phyloP scores from a whole-genome alignment of 2,797 vertebrate genomes.

The Leptoclinus maculatus region DNA sequence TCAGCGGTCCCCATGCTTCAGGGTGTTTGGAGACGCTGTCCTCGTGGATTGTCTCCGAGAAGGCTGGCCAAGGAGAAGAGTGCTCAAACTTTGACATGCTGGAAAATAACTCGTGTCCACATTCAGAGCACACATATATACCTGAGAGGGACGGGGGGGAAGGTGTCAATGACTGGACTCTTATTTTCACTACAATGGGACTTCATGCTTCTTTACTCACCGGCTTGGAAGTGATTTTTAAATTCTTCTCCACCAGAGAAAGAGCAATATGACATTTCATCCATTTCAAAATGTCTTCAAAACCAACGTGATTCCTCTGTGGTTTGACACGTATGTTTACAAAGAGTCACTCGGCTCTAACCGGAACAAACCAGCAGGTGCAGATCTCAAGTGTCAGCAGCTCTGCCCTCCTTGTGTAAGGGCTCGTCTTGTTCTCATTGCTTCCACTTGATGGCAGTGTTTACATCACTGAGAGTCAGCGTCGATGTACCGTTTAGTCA shows the following conservation, averaged over 20 bases:
- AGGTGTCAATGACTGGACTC: background rate
- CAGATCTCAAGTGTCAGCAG: conserved; percentile 54
- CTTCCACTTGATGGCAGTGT: conserved; percentile 63
- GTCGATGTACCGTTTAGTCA: background rate
- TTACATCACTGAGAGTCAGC: background rate
- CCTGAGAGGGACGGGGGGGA: conserved; percentile 65
- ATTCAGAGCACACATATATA: conserved; percentile 85
- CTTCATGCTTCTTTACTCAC: conserved; percentile 72
- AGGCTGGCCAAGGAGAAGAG: conserved; percentile 89
- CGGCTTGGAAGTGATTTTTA: conserved; percentile 84
- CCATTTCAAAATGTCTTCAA: conserved; percentile 35
- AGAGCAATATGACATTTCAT: conserved; percentile 86
- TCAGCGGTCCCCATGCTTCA: conserved; percentile 83
- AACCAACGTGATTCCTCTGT: background rate
- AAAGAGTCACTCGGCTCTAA: background rate
- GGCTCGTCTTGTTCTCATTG: conserved; percentile 5
- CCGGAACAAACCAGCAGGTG: conserved; percentile 15
- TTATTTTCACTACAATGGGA: background rate
- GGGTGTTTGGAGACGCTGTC: conserved; percentile 86
- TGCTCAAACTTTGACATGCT: conserved; percentile 87
- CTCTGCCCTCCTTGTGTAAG: conserved; percentile 32
- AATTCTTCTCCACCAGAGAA: conserved; percentile 84
- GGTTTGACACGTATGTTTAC: conserved; percentile 2
- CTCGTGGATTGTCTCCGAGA: conserved; percentile 83
- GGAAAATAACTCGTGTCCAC: conserved; percentile 88